Conservation (phyloP, 35 echinoderm and acorn worm genomes). For the Diadema setosum region DNA sequence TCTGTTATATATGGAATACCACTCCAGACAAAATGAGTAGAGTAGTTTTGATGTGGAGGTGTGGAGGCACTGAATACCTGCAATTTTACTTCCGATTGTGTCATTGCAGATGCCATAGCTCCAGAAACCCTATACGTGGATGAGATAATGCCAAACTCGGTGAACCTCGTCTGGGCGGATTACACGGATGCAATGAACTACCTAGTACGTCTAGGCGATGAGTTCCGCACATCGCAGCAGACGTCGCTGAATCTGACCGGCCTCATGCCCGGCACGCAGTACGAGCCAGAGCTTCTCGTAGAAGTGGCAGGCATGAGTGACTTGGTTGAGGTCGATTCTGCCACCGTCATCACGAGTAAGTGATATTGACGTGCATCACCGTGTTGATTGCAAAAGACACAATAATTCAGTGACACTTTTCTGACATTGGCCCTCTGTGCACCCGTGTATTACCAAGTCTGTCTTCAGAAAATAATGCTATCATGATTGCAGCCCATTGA, state of each 20-base stretch:
- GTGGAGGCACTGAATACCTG: too few relatives aligned
- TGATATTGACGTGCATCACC: background rate
- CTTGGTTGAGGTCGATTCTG: background rate
- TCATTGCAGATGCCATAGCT: background rate
- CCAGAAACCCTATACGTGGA: background rate
- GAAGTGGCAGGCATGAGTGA: background rate
- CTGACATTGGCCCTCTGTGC: too few relatives aligned
- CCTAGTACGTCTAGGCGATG: background rate
- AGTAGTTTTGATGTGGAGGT: too few relatives aligned
- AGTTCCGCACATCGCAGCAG: background rate
- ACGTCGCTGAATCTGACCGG: background rate
- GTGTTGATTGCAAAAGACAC: background rate
- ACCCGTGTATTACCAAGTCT: too few relatives aligned
- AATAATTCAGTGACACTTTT: background rate
- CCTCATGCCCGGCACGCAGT: background rate
- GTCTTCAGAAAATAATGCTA: too few relatives aligned
- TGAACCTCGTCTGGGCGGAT: background rate
- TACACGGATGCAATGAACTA: background rate
- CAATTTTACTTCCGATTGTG: too few relatives aligned
- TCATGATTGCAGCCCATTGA: too few relatives aligned
- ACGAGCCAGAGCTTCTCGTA: background rate
- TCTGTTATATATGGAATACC: too few relatives aligned
- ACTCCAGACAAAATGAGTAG: too few relatives aligned
- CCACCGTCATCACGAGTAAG: background rate
- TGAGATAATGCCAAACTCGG: background rate